Base-by-base conservation (phyloP, 2,113 vertebrate genomes). In the Zeus faber region DNA sequence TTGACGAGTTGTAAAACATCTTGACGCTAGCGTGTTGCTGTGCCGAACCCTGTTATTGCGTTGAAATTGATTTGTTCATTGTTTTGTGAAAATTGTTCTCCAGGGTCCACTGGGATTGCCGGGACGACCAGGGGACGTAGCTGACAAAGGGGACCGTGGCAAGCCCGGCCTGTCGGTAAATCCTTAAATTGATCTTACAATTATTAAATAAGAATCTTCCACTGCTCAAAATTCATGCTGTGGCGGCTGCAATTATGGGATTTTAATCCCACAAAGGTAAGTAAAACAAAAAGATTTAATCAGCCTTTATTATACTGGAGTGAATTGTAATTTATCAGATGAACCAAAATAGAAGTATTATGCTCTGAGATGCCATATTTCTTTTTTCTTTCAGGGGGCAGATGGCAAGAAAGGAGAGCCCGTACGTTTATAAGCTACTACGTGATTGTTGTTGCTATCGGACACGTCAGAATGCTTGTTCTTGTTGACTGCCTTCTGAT, bases 51-150 rank as follows among this genome's bases (percentile, higher is more conserved):
- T 29, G 9, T 29, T 29, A 29, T 29, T 29, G n/a, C n/a, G n/a
- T n/a, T n/a, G n/a, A n/a, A n/a, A n/a, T n/a, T 18, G 17, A 18
- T 41, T 14, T 29, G 31, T 48, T 41, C n/a, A n/a, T n/a, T 9
- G 41, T 54, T 29, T 3, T 8, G 23, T 47, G 40, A 5, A 40
- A 44, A 24, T 53, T 70, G 25, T 17, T 62, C 20, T 24, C 53
- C 60, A 96, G 93, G 93, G 94, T 14, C 85, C 88, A 0, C 72
- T 91, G 3, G 94, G 94, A 8, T 61, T 93, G 18, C 90, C 92
- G 2, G 94, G 94, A 26, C 85, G 72, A 27, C 79, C 87, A n/a
- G 94, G 93, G 39, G 87, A 91, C 33, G 64, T 61, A 4, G 93
- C 92, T 33, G 76, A 82, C 8, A 93, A 92, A 81, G 93, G 94